A percentile compares a stretch with the other conserved stretches of the same genome.
These are phyloP conservation scores for Drosophila insularis DNA, from an alignment of 1,140 invertebrate genomes.

Conservation along the genomic window DNA sequence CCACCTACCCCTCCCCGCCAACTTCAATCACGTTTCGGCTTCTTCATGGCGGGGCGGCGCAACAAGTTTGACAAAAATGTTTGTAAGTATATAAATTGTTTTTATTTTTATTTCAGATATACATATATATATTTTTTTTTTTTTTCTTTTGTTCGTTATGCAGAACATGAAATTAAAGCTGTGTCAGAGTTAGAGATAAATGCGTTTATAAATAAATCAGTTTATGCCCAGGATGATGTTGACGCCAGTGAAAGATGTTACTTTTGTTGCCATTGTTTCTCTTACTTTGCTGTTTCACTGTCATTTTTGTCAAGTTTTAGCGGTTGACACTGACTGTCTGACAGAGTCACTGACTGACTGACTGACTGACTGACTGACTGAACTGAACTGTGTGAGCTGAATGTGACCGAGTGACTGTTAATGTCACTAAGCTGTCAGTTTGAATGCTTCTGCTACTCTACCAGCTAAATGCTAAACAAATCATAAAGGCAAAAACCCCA, in stretches of 20 bases:
- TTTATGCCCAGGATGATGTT: slow-evolving; percentile 57
- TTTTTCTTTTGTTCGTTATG: slow-evolving; percentile 42
- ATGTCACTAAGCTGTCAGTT: slow-evolving; percentile 47
- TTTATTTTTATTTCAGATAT: slow-evolving; percentile 47
- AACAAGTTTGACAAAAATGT: slow-evolving; percentile 79
- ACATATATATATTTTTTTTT: not conserved
- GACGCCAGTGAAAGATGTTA: slow-evolving; percentile 46
- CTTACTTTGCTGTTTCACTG: slow-evolving; percentile 17
- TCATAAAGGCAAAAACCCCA: not conserved
- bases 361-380: slow-evolving; percentile 36
- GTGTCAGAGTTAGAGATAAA: slow-evolving; percentile 68
- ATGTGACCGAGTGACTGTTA: slow-evolving; percentile 45
- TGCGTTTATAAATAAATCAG: slow-evolving; percentile 79
- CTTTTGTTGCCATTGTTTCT: slow-evolving; percentile 33
- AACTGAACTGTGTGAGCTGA: slow-evolving; percentile 8
- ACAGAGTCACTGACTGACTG: slow-evolving; percentile 24
- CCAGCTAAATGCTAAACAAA: not conserved
- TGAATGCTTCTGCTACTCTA: too few relatives aligned
- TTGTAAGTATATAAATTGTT: slow-evolving; percentile 63
- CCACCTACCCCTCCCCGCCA: not conserved
- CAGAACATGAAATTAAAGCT: slow-evolving; percentile 62
- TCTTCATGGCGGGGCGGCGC: slow-evolving; percentile 23
- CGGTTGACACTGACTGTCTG: slow-evolving; percentile 20
- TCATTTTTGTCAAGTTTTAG: slow-evolving; percentile 37
- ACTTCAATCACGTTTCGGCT: too few relatives aligned